These are phyloP conservation scores for Petrocephalus sullivani DNA, from an alignment of 2,797 vertebrate species.

Conservation along the genomic window DNA sequence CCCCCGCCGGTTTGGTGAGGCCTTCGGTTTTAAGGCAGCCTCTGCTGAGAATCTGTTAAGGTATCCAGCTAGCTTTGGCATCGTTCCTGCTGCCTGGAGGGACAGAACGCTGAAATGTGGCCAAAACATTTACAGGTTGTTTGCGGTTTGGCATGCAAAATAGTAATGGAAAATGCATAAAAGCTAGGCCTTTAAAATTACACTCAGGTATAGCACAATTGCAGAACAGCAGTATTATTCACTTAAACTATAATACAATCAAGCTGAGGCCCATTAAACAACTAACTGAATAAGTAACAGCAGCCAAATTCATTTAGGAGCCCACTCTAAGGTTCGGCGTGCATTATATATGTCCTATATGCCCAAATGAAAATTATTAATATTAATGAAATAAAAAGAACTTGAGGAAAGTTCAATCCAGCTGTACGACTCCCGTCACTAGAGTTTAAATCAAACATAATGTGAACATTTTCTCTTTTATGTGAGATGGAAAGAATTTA, in stretches of 20 bases:
- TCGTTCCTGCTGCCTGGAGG: not conserved
- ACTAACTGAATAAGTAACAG: not conserved
- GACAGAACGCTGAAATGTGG: not conserved
- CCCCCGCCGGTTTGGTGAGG: not conserved
- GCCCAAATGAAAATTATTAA: not conserved
- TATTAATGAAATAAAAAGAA: not conserved
- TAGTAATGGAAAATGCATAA: not conserved
- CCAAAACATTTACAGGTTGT: not conserved
- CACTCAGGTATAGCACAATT: not conserved
- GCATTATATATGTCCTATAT: not conserved
- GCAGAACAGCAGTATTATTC: not conserved
- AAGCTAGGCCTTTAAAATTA: not conserved
- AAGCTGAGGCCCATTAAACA: not conserved
- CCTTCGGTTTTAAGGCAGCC: not conserved
- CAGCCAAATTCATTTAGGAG: constrained; percentile 8
- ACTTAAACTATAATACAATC: not conserved
- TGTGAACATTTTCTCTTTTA: not conserved
- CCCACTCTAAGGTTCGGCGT: not conserved
- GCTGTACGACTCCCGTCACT: not conserved
- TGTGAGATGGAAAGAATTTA: not conserved
- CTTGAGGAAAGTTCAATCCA: not conserved
- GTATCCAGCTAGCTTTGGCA: not conserved
- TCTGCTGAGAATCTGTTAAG: not conserved
- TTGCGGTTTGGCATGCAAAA: not conserved
- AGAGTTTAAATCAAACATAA: not conserved